Evolutionary conservation across 2,888 invertebrate genomes (phyloP).

Genomic region (Apamea sordens): DNA sequence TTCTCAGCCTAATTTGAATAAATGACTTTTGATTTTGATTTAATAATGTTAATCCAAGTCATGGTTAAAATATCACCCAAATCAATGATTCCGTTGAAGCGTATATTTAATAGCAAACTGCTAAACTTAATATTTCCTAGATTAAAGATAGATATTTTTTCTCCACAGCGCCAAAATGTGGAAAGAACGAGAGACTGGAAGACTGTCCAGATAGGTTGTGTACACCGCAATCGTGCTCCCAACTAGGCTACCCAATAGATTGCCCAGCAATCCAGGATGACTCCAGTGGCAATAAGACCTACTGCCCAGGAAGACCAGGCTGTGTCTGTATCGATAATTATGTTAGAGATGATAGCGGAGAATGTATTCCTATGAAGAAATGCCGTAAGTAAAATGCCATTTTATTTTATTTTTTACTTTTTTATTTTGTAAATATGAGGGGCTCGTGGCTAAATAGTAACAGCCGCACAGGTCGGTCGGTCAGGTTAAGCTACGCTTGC

Average conservation of each 20-base stretch:
- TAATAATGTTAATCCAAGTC: not conserved
- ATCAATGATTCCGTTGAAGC: not conserved
- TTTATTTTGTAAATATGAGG: too few relatives aligned
- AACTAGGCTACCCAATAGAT: conserved; percentile 63
- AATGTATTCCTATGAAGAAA: conserved; percentile 35
- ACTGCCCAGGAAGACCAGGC: conserved; percentile 38
- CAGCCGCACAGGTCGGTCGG: too few relatives aligned
- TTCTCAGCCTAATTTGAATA: too few relatives aligned
- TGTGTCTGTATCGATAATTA: conserved; percentile 43
- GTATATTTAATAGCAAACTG: not conserved
- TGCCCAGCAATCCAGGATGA: conserved; percentile 41
- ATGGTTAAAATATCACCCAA: not conserved
- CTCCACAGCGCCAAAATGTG: conserved; percentile 50
- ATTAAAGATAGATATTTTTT: not conserved
- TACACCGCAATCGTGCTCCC: conserved; percentile 57
- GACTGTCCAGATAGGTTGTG: conserved; percentile 61
- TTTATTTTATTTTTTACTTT: not conserved
- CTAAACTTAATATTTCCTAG: not conserved
- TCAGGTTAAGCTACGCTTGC: too few relatives aligned
- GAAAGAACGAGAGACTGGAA: conserved; percentile 60
- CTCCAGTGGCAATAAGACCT: not conserved
- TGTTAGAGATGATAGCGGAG: conserved; percentile 22
- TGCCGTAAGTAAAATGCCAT: conserved; percentile 28
- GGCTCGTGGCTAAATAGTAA: too few relatives aligned
- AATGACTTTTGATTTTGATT: too few relatives aligned